Evolutionary conservation across 2,797 vertebrate species (phyloP).

Genomic region (Characodon lateralis): DNA sequence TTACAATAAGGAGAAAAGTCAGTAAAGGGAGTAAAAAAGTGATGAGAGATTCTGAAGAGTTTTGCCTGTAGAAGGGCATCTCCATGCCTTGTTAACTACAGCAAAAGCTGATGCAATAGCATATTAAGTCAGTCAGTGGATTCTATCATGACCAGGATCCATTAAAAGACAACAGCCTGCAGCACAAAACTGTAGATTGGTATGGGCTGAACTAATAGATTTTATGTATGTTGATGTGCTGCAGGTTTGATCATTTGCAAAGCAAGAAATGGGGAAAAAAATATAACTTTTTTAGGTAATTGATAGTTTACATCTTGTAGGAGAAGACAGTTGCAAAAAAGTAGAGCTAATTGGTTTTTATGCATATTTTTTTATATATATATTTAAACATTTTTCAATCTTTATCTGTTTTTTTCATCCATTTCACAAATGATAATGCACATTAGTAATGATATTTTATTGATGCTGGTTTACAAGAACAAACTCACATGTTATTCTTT

Average conservation of each 20-base stretch:
- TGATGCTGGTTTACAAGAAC: background rate
- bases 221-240: background rate
- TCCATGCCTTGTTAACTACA: conserved; percentile 52
- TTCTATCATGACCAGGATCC: conserved; percentile 59
- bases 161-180: conserved; percentile 59
- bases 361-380: background rate
- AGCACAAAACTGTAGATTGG: conserved; percentile 31
- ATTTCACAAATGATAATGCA: background rate
- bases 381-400: background rate
- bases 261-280: background rate
- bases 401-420: background rate
- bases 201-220: conserved; percentile 30
- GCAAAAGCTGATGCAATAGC: conserved; percentile 66
- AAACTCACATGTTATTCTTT: background rate
- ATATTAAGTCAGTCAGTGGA: conserved; percentile 63
- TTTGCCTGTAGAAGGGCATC: conserved; percentile 49
- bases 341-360: background rate
- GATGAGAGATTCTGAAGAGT: conserved; percentile 40
- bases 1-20: conserved; percentile 55
- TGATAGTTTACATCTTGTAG: background rate
- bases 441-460: background rate
- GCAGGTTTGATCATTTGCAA: conserved; percentile 18
- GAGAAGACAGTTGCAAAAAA: background rate
- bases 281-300: background rate
- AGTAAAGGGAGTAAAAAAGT: conserved; percentile 11